phyloP scores from a whole-genome alignment of 2,888 invertebrate genomes.

The Andrena fulva region DNA sequence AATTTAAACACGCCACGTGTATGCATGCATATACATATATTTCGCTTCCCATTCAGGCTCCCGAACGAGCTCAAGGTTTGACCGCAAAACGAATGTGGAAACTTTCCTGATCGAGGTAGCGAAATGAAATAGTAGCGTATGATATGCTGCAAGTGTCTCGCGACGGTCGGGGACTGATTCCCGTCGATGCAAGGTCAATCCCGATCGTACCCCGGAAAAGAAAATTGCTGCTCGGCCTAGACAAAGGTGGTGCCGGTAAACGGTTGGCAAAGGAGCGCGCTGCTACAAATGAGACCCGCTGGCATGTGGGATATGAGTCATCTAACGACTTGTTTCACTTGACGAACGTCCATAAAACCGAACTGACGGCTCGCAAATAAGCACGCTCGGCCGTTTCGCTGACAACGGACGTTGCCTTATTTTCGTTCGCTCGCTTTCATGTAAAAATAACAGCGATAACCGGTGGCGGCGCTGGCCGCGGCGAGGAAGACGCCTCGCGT shows the following conservation, averaged over 20 bases:
- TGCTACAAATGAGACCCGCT: conserved; percentile 42
- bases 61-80: conserved; percentile 47
- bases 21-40: neutral
- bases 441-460: conserved; percentile 14
- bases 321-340: conserved; percentile 58
- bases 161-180: neutral
- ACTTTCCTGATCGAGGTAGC: conserved; percentile 9
- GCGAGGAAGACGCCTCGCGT: neutral
- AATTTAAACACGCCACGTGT: neutral
- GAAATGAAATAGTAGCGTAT: neutral
- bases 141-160: neutral
- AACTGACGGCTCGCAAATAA: conserved; percentile 53
- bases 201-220: neutral
- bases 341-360: conserved; percentile 57
- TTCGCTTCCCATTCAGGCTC: conserved; percentile 40
- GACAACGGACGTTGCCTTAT: conserved; percentile 23
- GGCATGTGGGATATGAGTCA: conserved; percentile 50
- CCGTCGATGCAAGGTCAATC: neutral
- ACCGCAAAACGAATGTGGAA: conserved; percentile 23
- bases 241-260: conserved; percentile 22
- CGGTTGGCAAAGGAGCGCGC: conserved; percentile 25
- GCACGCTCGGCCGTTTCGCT: conserved; percentile 25
- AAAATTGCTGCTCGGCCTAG: neutral
- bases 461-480: neutral
- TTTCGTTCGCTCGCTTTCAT: neutral